Conservation (phyloP, 2,113 vertebrate genomes). For the Dascyllus trimaculatus region DNA sequence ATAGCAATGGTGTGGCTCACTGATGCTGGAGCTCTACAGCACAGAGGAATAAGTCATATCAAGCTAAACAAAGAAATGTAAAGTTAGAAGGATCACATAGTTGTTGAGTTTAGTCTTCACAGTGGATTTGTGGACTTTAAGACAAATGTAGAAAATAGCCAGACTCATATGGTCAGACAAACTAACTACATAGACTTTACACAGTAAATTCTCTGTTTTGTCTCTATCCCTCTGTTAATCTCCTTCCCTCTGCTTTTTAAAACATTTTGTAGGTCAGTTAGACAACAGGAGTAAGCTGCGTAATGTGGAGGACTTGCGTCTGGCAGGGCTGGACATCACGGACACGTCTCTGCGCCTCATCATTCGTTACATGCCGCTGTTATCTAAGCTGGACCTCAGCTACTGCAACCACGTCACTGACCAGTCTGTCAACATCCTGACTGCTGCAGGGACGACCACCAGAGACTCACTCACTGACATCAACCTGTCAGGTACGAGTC, state of each 20-base stretch:
- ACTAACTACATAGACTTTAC: background rate
- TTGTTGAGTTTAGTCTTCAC: background rate
- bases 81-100: background rate
- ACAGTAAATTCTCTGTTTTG: background rate
- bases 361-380: slow-evolving; percentile 93
- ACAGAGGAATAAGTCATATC: slow-evolving; percentile 1
- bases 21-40: background rate
- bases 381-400: slow-evolving; percentile 94
- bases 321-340: slow-evolving; percentile 94
- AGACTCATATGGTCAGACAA: background rate
- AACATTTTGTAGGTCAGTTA: slow-evolving; percentile 88
- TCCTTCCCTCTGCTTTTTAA: background rate
- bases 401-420: slow-evolving; percentile 98
- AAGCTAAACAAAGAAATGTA: background rate
- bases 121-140: slow-evolving; percentile 1
- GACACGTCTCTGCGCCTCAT: slow-evolving; percentile 92
- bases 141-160: background rate
- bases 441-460: slow-evolving; percentile 93
- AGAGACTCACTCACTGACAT: slow-evolving; percentile 95
- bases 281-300: slow-evolving; percentile 96
- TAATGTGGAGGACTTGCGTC: slow-evolving; percentile 92
- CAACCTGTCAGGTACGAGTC: slow-evolving; percentile 90
- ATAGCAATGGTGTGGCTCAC: background rate
- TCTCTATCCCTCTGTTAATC: background rate
- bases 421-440: slow-evolving; percentile 97